Evolutionary conservation across 2,797 vertebrate species (phyloP).

Genomic region (Otus scops): DNA sequence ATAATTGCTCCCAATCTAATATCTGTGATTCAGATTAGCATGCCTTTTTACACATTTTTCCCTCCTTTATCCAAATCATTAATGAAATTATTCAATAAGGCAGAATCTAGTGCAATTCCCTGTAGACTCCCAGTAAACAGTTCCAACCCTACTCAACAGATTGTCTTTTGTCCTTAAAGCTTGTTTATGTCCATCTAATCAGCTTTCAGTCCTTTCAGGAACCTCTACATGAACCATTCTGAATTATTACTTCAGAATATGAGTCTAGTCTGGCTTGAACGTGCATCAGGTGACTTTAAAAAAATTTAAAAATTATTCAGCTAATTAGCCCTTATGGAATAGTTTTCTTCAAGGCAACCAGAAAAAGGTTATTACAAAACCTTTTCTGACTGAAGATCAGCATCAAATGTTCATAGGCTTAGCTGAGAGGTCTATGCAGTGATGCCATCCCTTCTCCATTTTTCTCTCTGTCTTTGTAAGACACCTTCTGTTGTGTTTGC

Average conservation of each 20-base stretch:
- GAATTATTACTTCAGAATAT: neutral
- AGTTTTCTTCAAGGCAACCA: neutral
- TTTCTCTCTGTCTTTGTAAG: accelerated
- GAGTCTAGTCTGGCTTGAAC: neutral
- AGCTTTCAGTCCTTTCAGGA: neutral
- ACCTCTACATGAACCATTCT: neutral
- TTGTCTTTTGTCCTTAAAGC: neutral
- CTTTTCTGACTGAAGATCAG: neutral
- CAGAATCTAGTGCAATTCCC: neutral
- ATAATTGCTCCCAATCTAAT: neutral
- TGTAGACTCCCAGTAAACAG: neutral
- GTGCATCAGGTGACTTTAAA: neutral
- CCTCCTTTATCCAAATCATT: neutral
- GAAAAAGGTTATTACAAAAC: neutral
- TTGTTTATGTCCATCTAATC: neutral
- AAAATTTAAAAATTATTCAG: too few species aligned
- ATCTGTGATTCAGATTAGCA: neutral
- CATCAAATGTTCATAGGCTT: neutral
- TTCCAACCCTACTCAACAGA: neutral
- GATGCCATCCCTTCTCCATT: neutral
- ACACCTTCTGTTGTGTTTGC: neutral
- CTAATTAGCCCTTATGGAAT: neutral
- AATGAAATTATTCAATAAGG: neutral
- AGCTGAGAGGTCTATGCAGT: neutral
- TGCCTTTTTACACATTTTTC: neutral